Percentiles rank a stretch among this genome's conserved stretches.
These are phyloP conservation scores for Crocallis elinguaria DNA, from an alignment of 2,888 invertebrate species.

Conservation along the genomic window DNA sequence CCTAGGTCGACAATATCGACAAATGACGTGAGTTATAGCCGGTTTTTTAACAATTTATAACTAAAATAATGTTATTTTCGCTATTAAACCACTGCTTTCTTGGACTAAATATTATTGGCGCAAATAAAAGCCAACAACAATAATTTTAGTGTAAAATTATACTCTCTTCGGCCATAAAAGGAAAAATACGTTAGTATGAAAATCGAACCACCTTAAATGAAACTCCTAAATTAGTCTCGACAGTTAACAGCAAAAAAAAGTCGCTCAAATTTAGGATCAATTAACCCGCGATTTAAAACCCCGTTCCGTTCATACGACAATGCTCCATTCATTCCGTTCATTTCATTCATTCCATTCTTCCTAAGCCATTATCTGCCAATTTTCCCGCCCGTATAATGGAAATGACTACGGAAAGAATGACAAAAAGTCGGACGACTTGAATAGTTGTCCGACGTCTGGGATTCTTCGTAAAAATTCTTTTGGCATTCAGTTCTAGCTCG, in stretches of 20 bases:
- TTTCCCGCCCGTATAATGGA: slow-evolving; percentile 53
- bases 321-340: slow-evolving; percentile 38
- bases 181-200: too few relatives aligned
- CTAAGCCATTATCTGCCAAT: slow-evolving; percentile 57
- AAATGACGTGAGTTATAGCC: too few relatives aligned
- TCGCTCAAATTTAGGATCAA: not conserved
- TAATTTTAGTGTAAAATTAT: too few relatives aligned
- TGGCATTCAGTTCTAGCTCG: not conserved
- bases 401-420: slow-evolving; percentile 55
- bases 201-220: too few relatives aligned
- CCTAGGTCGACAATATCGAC: too few relatives aligned
- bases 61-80: too few relatives aligned
- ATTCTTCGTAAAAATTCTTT: not conserved
- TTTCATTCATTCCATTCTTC: slow-evolving; percentile 45
- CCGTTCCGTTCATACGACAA: slow-evolving; percentile 18
- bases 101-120: too few relatives aligned
- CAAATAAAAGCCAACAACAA: too few relatives aligned
- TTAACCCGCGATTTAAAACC: not conserved
- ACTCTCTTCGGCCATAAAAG: too few relatives aligned
- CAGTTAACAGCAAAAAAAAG: not conserved
- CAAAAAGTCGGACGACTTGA: slow-evolving; percentile 28
- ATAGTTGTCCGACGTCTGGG: slow-evolving; percentile 6
- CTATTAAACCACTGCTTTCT: too few relatives aligned
- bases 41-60: too few relatives aligned
- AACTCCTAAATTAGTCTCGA: too few relatives aligned